phyloP scores from a whole-genome alignment of 2,888 invertebrate species.

The Rotaria socialis region DNA sequence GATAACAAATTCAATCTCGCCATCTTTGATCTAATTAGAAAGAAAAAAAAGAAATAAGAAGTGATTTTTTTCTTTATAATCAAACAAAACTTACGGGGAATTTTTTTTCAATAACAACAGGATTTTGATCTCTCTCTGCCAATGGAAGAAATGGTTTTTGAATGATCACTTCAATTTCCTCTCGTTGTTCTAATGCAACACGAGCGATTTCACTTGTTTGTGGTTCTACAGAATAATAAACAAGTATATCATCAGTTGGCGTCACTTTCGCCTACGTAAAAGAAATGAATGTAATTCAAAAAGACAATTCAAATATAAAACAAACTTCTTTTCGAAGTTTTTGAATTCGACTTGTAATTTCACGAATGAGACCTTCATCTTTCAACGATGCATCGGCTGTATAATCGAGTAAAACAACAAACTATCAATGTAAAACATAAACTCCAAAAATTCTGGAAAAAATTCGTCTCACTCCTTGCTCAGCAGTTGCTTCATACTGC shows the following conservation, averaged over 20 bases:
- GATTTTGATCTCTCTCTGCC: neutral
- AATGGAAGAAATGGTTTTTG: slow-evolving; percentile 42
- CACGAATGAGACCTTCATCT: slow-evolving; percentile 88
- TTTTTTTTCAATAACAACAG: neutral
- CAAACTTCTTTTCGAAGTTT: slow-evolving; percentile 80
- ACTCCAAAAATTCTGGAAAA: no score
- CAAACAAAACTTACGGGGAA: neutral
- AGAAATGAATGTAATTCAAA: neutral
- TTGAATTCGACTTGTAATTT: slow-evolving; percentile 90
- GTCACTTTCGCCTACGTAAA: slow-evolving; percentile 38
- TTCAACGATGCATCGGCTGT: slow-evolving; percentile 81
- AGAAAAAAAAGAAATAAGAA: neutral
- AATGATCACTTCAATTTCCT: slow-evolving; percentile 38
- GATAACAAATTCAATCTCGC: slow-evolving; percentile 25
- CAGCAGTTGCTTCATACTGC: neutral
- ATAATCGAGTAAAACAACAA: slow-evolving; percentile 77
- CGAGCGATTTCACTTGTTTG: slow-evolving; percentile 33
- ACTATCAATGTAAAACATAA: neutral
- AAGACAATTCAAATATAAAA: neutral
- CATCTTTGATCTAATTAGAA: neutral
- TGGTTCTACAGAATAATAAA: slow-evolving; percentile 43
- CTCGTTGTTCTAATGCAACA: slow-evolving; percentile 24
- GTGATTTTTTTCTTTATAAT: neutral
- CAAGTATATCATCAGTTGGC: slow-evolving; percentile 45
- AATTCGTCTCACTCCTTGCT: neutral